These are phyloP conservation scores for Cosmia trapezina DNA, from an alignment of 2,888 invertebrate genomes.

Conservation along the genomic window DNA sequence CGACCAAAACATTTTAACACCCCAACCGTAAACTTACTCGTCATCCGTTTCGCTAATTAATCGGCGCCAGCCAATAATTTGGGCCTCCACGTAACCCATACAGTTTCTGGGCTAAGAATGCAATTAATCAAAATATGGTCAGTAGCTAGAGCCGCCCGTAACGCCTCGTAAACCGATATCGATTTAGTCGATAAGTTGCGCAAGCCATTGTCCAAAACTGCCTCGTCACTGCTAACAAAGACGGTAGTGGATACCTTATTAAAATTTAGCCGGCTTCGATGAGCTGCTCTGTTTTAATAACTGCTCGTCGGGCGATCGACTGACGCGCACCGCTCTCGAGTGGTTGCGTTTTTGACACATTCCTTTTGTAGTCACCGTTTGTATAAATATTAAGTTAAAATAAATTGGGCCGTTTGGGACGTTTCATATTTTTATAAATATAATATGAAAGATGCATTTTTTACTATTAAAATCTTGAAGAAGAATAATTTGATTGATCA, in stretches of 20 bases:
- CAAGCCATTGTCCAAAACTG: conserved; percentile 88
- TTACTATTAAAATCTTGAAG: conserved; percentile 36
- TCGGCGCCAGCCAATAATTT: conserved; percentile 87
- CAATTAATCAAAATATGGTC: conserved; percentile 90
- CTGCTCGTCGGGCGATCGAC: conserved; percentile 80
- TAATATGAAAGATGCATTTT: conserved; percentile 52
- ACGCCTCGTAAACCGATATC: conserved; percentile 90
- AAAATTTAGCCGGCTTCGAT: conserved; percentile 88
- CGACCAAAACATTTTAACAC: conserved; percentile 80
- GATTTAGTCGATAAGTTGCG: conserved; percentile 90
- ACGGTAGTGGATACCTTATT: conserved; percentile 90
- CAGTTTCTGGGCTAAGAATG: conserved; percentile 83
- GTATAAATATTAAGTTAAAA: conserved; percentile 80
- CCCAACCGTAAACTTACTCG: conserved; percentile 78
- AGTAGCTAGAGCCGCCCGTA: conserved; percentile 88
- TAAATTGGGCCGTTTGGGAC: conserved; percentile 71
- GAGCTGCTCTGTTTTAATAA: conserved; percentile 89
- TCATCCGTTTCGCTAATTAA: conserved; percentile 87
- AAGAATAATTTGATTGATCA: conserved; percentile 52
- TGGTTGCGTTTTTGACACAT: conserved; percentile 82
- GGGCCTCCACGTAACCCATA: conserved; percentile 73
- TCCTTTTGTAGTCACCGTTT: conserved; percentile 76
- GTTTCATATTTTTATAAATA: conserved; percentile 60
- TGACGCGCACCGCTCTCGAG: conserved; percentile 75
- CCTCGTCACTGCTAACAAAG: conserved; percentile 86